A percentile compares a stretch with the other conserved stretches of the same genome.
Conservation (phyloP, 2,888 invertebrate species). For the Muscina levida region DNA sequence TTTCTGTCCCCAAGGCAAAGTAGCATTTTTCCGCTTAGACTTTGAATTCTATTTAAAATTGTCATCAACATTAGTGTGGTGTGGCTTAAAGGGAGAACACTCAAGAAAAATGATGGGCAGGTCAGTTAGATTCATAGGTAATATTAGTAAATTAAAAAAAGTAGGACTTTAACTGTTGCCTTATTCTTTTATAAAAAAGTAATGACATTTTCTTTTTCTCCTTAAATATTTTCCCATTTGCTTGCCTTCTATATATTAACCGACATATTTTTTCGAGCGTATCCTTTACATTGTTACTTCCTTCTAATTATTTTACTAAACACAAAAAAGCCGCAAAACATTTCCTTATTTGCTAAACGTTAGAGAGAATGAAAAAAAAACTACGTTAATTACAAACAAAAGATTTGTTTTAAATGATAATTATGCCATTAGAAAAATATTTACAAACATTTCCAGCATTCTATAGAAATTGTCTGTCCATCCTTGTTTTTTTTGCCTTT, state of each 20-base stretch:
- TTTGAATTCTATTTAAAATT: slow-evolving; percentile 59
- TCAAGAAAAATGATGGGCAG: slow-evolving; percentile 26
- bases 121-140: too few relatives aligned
- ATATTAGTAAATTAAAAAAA: too few relatives aligned
- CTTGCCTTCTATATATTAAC: too few relatives aligned
- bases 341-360: slow-evolving; percentile 50
- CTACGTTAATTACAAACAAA: slow-evolving; percentile 36
- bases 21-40: background rate
- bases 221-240: too few relatives aligned
- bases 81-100: background rate
- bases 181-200: too few relatives aligned
- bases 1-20: background rate
- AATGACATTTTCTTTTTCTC: too few relatives aligned
- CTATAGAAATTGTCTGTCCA: background rate
- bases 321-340: slow-evolving; percentile 22
- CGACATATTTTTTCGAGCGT: slow-evolving; percentile 9
- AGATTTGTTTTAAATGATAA: slow-evolving; percentile 43
- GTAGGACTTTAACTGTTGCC: too few relatives aligned
- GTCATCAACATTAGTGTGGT: slow-evolving; percentile 49
- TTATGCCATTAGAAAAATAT: too few relatives aligned
- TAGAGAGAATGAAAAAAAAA: slow-evolving; percentile 18
- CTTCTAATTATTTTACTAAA: slow-evolving; percentile 58
- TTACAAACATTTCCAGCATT: background rate
- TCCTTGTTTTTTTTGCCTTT: background rate
- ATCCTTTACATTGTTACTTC: slow-evolving; percentile 10